Evolutionary conservation across 2,113 vertebrate genomes (phyloP).

Genomic region (Nesogale talazaci): DNA sequence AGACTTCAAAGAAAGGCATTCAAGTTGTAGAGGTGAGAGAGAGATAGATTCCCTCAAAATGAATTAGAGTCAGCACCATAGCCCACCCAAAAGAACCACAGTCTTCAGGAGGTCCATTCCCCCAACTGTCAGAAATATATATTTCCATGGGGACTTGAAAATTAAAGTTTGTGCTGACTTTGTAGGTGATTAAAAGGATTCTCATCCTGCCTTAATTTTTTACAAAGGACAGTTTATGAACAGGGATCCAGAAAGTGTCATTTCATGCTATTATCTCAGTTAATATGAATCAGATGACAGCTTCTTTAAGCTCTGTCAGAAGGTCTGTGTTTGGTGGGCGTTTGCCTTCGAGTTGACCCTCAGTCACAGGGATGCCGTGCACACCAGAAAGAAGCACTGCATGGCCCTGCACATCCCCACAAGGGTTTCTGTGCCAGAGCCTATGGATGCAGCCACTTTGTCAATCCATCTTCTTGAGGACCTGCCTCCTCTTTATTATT

Average conservation of each 20-base stretch:
- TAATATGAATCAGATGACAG: constrained; percentile 5
- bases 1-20: neutral
- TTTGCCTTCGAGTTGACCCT: no score
- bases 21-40: constrained; percentile 3
- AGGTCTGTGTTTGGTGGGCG: neutral
- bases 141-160: constrained; percentile 1
- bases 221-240: constrained; percentile 13
- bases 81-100: neutral
- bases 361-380: no score
- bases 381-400: no score
- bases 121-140: neutral
- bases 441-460: no score
- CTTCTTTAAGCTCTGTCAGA: neutral
- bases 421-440: no score
- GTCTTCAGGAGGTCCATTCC: neutral
- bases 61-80: neutral
- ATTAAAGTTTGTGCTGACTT: neutral
- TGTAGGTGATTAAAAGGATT: constrained; percentile 12
- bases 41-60: constrained; percentile 7
- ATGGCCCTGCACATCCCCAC: no score
- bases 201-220: neutral
- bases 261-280: neutral
- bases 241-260: neutral
- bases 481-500: no score
- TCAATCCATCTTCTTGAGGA: no score